A percentile compares a stretch with the other conserved stretches of the same genome.
Evolutionary conservation across 2,797 vertebrate species (phyloP).

Genomic region (Ciconia nigra): DNA sequence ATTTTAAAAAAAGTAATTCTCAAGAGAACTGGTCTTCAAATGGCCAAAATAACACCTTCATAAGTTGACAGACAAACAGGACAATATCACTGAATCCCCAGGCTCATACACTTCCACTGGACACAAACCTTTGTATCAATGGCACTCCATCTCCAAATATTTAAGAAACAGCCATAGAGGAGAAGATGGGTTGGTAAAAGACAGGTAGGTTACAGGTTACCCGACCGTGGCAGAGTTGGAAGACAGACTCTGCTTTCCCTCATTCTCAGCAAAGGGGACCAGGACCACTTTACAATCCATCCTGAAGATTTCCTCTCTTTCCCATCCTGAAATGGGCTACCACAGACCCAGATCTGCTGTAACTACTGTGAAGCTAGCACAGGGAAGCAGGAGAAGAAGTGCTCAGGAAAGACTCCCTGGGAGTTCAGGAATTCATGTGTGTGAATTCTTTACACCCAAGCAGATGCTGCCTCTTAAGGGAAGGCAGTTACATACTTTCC

Average conservation of each 20-base stretch:
- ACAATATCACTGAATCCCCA: neutral
- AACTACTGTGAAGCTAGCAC: neutral
- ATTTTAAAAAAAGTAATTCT: neutral
- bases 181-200: neutral
- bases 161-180: neutral
- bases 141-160: neutral
- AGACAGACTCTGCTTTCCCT: neutral
- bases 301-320: neutral
- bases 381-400: neutral
- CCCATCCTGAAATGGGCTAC: neutral
- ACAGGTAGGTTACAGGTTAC: neutral
- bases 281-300: neutral
- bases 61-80: neutral
- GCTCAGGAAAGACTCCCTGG: neutral
- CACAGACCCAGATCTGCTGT: neutral
- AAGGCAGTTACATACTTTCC: neutral
- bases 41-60: neutral
- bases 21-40: neutral
- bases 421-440: neutral
- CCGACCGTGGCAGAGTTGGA: fast-evolving
- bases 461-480: neutral
- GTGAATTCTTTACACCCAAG: neutral
- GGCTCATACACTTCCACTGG: neutral
- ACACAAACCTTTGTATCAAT: neutral
- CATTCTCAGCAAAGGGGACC: neutral